Conservation (phyloP, 2,797 vertebrate genomes). For the Tokudaia muenninki region DNA sequence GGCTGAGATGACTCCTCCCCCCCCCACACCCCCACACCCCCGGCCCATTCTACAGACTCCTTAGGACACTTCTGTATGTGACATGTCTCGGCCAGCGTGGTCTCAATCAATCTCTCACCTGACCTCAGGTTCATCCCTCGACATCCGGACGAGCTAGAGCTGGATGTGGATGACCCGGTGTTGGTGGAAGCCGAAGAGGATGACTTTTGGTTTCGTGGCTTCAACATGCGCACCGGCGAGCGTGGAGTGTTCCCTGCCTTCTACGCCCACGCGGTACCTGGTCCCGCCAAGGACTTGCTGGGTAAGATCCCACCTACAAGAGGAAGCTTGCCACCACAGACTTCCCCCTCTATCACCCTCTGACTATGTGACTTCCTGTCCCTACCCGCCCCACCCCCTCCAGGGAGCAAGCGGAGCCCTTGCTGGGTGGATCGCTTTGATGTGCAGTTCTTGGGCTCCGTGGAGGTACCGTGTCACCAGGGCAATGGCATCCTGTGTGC, state of each 20-base stretch:
- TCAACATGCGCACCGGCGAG: slow-evolving; percentile 98
- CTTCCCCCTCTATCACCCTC: not conserved
- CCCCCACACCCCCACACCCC: no score
- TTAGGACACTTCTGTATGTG: fast-evolving
- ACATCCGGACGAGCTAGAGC: slow-evolving; percentile 96
- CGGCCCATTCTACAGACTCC: fast-evolving
- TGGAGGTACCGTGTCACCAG: slow-evolving; percentile 98
- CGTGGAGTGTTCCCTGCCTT: slow-evolving; percentile 97
- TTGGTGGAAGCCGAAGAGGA: slow-evolving; percentile 97
- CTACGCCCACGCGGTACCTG: slow-evolving; percentile 96
- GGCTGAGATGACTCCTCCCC: no score
- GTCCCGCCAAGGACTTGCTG: slow-evolving; percentile 92
- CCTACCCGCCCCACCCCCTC: no score
- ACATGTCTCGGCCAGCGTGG: no score
- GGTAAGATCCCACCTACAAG: slow-evolving; percentile 85
- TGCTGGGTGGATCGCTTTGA: slow-evolving; percentile 96
- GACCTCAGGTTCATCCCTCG: slow-evolving; percentile 96
- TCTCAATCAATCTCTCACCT: not conserved
- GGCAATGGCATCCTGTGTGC: slow-evolving; percentile 97
- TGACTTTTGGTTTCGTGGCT: slow-evolving; percentile 98
- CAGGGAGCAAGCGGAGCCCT: slow-evolving; percentile 95
- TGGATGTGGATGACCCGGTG: slow-evolving; percentile 97
- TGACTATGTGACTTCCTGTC: not conserved
- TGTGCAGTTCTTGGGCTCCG: slow-evolving; percentile 98
- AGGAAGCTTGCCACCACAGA: no score